phyloP scores from a whole-genome alignment of 2,113 vertebrate genomes.

The Oncorhynchus masou region DNA sequence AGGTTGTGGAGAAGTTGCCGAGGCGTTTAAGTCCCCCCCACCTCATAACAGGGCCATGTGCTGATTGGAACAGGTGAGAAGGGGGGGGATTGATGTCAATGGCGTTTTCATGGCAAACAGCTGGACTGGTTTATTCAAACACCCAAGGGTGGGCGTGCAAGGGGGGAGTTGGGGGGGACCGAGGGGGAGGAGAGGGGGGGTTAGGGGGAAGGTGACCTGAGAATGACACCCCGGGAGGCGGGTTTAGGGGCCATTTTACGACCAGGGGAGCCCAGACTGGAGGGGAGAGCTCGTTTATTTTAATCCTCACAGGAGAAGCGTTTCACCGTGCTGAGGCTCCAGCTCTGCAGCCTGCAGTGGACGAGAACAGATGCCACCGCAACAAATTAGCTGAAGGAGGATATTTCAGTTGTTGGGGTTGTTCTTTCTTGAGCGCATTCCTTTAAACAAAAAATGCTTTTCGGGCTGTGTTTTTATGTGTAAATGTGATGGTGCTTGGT shows the following conservation, averaged over 20 bases:
- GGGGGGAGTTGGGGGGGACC: conserved; percentile 61
- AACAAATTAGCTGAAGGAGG: background rate
- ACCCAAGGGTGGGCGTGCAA: conserved; percentile 75
- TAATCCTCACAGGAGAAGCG: conserved; percentile 4
- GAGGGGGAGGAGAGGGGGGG: conserved; percentile 69
- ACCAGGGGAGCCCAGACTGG: conserved; percentile 4
- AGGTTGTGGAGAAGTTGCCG: background rate
- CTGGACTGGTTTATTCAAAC: conserved; percentile 95
- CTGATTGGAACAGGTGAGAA: conserved; percentile 11
- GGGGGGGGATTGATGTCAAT: conserved; percentile 76
- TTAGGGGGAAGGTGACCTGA: conserved; percentile 42
- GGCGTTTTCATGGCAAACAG: conserved; percentile 89
- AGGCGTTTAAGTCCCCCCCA: background rate
- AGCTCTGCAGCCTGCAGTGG: background rate
- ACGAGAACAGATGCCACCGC: conserved; percentile 1
- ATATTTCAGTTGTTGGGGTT: too few relatives aligned
- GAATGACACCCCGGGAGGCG: conserved; percentile 37
- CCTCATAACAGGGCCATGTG: background rate
- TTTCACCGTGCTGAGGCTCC: background rate
- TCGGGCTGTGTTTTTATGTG: background rate
- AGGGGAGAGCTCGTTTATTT: conserved; percentile 17
- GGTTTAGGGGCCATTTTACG: conserved; percentile 34
- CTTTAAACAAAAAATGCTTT: background rate
- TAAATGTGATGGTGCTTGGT: background rate
- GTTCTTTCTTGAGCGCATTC: background rate